A percentile compares a stretch with the other conserved stretches of the same genome.
Conservation (phyloP, 2,113 vertebrate species). For the Trochalopteron elliotii region DNA sequence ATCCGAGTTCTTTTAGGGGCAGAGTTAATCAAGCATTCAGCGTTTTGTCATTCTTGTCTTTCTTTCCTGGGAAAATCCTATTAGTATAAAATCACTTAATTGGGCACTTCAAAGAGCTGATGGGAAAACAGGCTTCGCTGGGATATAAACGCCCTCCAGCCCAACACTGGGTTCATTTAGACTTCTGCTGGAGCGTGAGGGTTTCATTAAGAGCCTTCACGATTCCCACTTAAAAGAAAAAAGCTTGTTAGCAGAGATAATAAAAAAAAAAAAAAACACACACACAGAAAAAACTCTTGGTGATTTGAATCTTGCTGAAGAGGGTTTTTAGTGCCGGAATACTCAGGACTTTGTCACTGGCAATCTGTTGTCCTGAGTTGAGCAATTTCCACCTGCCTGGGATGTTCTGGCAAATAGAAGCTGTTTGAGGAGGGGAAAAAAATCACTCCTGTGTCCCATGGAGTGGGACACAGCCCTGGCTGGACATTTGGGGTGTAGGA, state of each 20-base stretch:
- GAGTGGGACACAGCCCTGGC: neutral
- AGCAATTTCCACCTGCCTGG: neutral
- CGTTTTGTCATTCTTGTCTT: constrained; percentile 58
- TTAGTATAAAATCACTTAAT: constrained; percentile 68
- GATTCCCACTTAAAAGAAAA: constrained; percentile 43
- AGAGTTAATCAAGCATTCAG: constrained; percentile 62
- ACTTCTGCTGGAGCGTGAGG: constrained; percentile 37
- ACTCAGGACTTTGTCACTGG: neutral
- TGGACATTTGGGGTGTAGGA: neutral
- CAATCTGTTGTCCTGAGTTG: neutral
- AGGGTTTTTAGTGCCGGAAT: neutral
- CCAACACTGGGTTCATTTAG: constrained; percentile 59
- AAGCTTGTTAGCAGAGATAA: constrained; percentile 58
- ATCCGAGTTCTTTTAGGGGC: constrained; percentile 57
- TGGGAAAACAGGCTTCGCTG: constrained; percentile 42
- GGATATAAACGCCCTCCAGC: constrained; percentile 27
- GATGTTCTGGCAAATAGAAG: neutral
- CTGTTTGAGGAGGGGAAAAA: neutral
- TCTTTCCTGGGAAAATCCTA: constrained; percentile 69
- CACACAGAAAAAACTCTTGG: neutral
- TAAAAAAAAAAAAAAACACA: neutral
- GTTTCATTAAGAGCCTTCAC: constrained; percentile 28
- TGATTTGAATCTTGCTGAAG: neutral
- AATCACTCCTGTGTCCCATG: rapidly evolving
- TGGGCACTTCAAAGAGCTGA: constrained; percentile 64